Evolutionary conservation across 2,797 vertebrate genomes (phyloP).

Genomic region (Bradypodion ventrale): DNA sequence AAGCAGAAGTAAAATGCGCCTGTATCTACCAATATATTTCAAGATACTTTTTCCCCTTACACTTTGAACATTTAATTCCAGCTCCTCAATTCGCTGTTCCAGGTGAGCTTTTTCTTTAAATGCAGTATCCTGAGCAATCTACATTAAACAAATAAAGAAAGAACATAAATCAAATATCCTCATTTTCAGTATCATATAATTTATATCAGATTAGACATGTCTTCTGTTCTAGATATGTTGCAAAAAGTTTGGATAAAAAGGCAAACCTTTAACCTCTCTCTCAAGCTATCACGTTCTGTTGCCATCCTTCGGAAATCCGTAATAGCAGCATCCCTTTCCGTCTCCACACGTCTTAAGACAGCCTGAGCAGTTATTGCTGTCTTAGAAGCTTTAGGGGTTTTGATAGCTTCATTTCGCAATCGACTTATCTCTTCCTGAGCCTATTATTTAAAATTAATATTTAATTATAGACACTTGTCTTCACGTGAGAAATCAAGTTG

Average conservation of each 20-base stretch:
- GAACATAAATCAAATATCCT: constrained; percentile 18
- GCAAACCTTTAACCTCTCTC: constrained; percentile 80
- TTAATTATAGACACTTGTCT: constrained; percentile 10
- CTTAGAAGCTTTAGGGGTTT: constrained; percentile 69
- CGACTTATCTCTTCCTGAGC: constrained; percentile 79
- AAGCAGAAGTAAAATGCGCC: no score
- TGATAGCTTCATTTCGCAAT: constrained; percentile 76
- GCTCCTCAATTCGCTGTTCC: constrained; percentile 82
- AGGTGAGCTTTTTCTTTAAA: constrained; percentile 82
- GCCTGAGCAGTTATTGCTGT: constrained; percentile 69
- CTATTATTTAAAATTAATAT: constrained; percentile 61
- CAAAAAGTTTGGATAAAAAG: not conserved
- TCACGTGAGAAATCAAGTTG: not conserved
- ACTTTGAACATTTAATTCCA: constrained; percentile 76
- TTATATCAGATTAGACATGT: constrained; percentile 13
- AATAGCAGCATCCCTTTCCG: constrained; percentile 76
- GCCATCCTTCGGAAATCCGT: constrained; percentile 79
- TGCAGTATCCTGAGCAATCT: constrained; percentile 81
- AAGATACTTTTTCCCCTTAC: constrained; percentile 64
- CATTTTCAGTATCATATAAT: not conserved
- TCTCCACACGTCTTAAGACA: constrained; percentile 75
- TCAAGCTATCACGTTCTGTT: constrained; percentile 79
- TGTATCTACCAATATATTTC: constrained; percentile 22
- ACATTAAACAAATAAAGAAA: constrained; percentile 47
- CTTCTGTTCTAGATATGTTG: not conserved